Evolutionary conservation across 1,140 invertebrate genomes (phyloP).

Genomic region (Drosophila kikkawai): DNA sequence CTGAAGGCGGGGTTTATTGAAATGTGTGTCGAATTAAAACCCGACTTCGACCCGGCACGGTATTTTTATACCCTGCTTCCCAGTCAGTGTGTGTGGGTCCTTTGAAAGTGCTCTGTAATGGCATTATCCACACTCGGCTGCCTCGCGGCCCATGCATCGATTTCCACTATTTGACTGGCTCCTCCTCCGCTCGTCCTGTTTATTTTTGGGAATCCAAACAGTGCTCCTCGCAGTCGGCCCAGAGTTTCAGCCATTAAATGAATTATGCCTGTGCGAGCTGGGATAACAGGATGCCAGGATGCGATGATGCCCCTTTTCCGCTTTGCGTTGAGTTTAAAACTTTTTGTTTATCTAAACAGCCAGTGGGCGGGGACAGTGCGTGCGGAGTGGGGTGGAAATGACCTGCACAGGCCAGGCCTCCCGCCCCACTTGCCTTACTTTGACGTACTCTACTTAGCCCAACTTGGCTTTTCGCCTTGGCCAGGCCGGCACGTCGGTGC

Average conservation of each 20-base stretch:
- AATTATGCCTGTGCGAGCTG: conserved; percentile 44
- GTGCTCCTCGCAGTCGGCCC: conserved; percentile 30
- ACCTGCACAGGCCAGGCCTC: conserved; percentile 6
- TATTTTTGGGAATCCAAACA: conserved; percentile 47
- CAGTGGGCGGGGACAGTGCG: conserved; percentile 39
- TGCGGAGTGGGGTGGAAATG: conserved; percentile 19
- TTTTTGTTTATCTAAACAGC: conserved; percentile 62
- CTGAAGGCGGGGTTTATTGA: conserved; percentile 37
- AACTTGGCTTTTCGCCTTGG: conserved; percentile 2
- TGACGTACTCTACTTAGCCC: conserved; percentile 33
- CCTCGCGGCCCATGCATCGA: conserved; percentile 50
- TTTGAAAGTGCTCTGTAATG: conserved; percentile 63
- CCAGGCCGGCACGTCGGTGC: too few relatives aligned
- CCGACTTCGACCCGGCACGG: not conserved
- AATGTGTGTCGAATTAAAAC: conserved; percentile 55
- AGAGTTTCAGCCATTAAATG: conserved; percentile 66
- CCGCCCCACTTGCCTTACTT: conserved; percentile 45
- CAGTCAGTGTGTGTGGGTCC: conserved; percentile 15
- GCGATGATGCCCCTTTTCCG: too few relatives aligned
- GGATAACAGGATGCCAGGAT: not conserved
- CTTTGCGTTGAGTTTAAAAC: conserved; percentile 28
- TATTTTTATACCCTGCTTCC: conserved; percentile 58
- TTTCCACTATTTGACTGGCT: conserved; percentile 56
- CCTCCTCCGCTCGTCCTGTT: conserved; percentile 29
- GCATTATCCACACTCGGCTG: conserved; percentile 73